These are phyloP conservation scores for Thecophora atra DNA, from an alignment of 2,888 invertebrate species.

Conservation along the genomic window DNA sequence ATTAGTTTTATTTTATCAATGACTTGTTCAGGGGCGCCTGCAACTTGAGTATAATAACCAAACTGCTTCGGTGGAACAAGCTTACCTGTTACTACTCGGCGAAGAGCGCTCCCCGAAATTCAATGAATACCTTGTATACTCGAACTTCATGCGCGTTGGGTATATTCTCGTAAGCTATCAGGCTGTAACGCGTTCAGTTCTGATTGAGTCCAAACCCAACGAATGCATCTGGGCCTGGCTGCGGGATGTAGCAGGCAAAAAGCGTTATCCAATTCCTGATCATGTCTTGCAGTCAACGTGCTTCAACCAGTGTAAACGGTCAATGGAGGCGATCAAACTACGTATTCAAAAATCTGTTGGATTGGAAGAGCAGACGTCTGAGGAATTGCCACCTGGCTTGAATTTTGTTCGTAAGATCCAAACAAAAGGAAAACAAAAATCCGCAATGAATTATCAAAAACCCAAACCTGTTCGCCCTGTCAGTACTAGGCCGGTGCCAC, in stretches of 20 bases:
- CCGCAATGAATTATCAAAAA: too few relatives aligned
- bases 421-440: constrained; percentile 49
- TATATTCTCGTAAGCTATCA: constrained; percentile 58
- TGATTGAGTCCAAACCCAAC: constrained; percentile 38
- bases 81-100: constrained; percentile 58
- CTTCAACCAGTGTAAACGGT: constrained; percentile 45
- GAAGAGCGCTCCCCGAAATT: constrained; percentile 52
- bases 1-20: neutral
- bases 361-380: neutral
- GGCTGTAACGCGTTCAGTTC: constrained; percentile 38
- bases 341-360: constrained; percentile 44
- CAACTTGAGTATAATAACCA: constrained; percentile 55
- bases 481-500: too few relatives aligned
- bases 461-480: too few relatives aligned
- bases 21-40: constrained; percentile 56
- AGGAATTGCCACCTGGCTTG: neutral
- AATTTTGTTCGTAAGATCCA: constrained; percentile 37
- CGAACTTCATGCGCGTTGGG: constrained; percentile 58
- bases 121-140: constrained; percentile 60
- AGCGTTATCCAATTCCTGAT: constrained; percentile 50
- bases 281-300: constrained; percentile 47
- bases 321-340: constrained; percentile 49
- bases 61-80: constrained; percentile 60
- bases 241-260: constrained; percentile 48
- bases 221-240: constrained; percentile 61